Base-by-base conservation (phyloP, 1,140 invertebrate genomes). In the Drosophila funebris region DNA sequence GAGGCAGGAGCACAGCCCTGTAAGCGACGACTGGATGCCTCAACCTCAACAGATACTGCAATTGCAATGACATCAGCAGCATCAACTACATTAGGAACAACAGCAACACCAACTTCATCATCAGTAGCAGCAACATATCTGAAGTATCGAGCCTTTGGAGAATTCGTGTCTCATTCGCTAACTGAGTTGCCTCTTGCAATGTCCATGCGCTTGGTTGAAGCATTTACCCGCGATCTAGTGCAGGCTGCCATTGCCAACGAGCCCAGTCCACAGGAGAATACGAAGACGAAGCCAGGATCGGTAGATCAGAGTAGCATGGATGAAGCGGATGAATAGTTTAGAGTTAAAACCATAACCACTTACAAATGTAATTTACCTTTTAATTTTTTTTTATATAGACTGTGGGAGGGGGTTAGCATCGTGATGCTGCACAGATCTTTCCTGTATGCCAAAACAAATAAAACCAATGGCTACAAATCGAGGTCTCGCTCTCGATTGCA, bases 81-180 rank as follows among this genome's bases (percentile, higher is more conserved):
- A 20, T 18, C 57, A 33, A 24, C 60, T 4, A 36, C 22, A 27
- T 4, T 27, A 62, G 6, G 31, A 54, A 14, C 16, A 20, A 27
- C 57, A 33, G 27, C 60, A 41, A 0, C 61, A 33, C 29, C 53
- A 18, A 68, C 22, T 7, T 22, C 56, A 50, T 58, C 20, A 53
- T 24, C 64, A 27, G 27, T 54, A 24, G 16, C n/a, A 36, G 0
- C 57, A 24, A 37, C 57, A 22, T 71, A 84, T 66, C 61, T 71
- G 41, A 92, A 91, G 58, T 92, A 80, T 68, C 78, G 73, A 53
- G 90, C 91, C 43, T 92, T 92, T 53, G 91, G 91, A 33, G 75
- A 91, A 43, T 92, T 92, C 43, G 70, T 92, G 36, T 63, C 76
- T 6, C 77, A 91, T 36, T 89, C 89, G 11, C 64, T 92, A 9